Conservation (phyloP, 37 sponge, comb jelly and placozoan genomes). For the Lycopodina hypogea region DNA sequence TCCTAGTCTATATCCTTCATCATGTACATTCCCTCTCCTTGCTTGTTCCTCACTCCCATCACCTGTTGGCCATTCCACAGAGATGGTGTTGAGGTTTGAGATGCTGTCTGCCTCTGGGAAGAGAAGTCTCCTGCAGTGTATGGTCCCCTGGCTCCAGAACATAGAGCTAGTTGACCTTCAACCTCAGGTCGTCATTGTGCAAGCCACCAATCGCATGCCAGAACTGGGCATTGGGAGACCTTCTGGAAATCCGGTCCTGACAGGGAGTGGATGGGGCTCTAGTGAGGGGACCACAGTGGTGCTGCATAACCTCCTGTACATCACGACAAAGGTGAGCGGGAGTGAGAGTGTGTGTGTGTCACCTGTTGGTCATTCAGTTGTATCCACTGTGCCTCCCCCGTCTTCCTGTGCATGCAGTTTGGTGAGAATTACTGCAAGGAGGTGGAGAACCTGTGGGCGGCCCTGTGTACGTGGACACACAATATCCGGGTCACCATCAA, state of each 20-base stretch:
- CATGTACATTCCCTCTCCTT: too few species aligned
- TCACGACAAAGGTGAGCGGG: slow-evolving; percentile 72
- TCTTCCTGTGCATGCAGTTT: slow-evolving; percentile 25
- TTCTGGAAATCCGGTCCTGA: slow-evolving; percentile 25
- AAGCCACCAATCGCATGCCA: neutral
- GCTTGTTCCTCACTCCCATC: neutral
- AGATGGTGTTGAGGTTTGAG: slow-evolving; percentile 77
- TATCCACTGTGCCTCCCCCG: neutral
- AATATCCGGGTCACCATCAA: slow-evolving; percentile 70
- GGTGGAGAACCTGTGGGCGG: slow-evolving; percentile 80
- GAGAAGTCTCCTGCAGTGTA: slow-evolving; percentile 78
- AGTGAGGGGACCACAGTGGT: slow-evolving; percentile 75
- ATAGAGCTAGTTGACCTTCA: slow-evolving; percentile 75
- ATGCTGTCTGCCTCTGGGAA: slow-evolving; percentile 44
- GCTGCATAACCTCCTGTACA: slow-evolving; percentile 80
- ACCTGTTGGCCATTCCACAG: slow-evolving; percentile 6
- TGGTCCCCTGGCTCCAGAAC: slow-evolving; percentile 85
- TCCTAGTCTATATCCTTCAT: neutral
- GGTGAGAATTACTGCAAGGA: slow-evolving; percentile 70
- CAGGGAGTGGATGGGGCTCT: slow-evolving; percentile 86
- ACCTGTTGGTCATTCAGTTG: neutral
- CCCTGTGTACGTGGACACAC: slow-evolving; percentile 68
- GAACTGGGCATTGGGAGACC: neutral
- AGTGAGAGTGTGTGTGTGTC: too few species aligned
- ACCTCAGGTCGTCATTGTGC: neutral